Evolutionary conservation across 2,797 vertebrate species (phyloP).

Genomic region (Acanthurus lineatus): DNA sequence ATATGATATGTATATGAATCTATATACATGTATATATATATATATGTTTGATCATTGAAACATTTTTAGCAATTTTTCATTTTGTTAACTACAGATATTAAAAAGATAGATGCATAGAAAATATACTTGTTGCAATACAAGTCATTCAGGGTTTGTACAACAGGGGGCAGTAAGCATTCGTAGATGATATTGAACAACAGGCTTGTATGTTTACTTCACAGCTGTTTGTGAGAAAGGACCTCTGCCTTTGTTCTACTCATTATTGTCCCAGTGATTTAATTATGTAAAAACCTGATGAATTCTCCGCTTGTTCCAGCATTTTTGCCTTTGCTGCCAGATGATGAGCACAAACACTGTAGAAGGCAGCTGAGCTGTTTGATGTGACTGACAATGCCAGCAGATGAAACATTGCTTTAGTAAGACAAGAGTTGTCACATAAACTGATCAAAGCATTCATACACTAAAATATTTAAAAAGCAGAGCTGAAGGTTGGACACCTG

Average conservation of each 20-base stretch:
- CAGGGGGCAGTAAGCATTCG: constrained; percentile 65
- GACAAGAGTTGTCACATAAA: constrained; percentile 12
- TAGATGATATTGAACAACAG: neutral
- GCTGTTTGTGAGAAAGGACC: neutral
- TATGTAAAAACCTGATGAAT: neutral
- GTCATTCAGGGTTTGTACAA: constrained; percentile 37
- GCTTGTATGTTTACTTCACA: neutral
- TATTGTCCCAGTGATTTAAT: neutral
- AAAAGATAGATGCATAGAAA: neutral
- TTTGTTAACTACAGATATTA: neutral
- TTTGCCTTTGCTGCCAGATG: neutral
- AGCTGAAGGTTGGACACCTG: neutral
- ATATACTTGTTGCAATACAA: neutral
- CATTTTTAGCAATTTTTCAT: neutral
- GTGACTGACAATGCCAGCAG: neutral
- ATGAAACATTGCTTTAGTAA: neutral
- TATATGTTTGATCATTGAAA: no score
- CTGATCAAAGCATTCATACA: constrained; percentile 38
- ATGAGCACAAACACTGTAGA: neutral
- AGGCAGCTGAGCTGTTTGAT: neutral
- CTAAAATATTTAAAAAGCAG: constrained; percentile 29
- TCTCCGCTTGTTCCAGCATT: neutral
- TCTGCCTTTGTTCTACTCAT: neutral
- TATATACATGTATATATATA: no score
- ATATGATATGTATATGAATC: no score